A percentile compares a stretch with the other conserved stretches of the same genome.
These are phyloP conservation scores for Tetraneura akinire DNA, from an alignment of 1,140 invertebrate genomes.

Conservation along the genomic window DNA sequence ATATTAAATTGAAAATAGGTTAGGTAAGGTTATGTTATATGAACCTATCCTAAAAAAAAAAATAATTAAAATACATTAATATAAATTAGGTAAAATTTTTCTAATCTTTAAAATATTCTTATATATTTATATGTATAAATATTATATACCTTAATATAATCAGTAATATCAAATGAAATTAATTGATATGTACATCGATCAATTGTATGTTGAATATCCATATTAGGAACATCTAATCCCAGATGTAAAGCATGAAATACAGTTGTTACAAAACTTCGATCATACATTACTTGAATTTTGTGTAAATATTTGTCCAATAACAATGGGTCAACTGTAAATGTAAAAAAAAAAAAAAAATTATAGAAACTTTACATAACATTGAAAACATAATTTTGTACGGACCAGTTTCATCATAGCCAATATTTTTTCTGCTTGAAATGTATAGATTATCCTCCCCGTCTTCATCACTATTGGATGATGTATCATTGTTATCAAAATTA, in stretches of 20 bases:
- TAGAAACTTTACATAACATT: not conserved
- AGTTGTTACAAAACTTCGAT: conserved; percentile 70
- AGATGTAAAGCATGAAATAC: conserved; percentile 68
- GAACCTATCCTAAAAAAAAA: too few species aligned
- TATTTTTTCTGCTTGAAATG: not conserved
- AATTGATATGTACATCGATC: conserved; percentile 73
- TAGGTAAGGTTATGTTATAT: too few species aligned
- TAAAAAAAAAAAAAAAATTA: not conserved
- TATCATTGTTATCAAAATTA: not conserved
- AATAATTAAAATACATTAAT: too few species aligned
- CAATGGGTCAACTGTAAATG: conserved; percentile 42
- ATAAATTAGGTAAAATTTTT: too few species aligned
- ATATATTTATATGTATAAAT: too few species aligned
- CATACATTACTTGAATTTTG: conserved; percentile 65
- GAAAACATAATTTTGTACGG: not conserved
- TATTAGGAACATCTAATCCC: conserved; percentile 64
- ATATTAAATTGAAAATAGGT: too few species aligned
- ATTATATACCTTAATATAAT: conserved; percentile 65
- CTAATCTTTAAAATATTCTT: too few species aligned
- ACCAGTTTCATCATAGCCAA: not conserved
- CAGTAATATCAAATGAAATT: conserved; percentile 73
- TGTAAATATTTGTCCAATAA: conserved; percentile 67
- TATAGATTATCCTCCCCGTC: not conserved
- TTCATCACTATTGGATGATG: not conserved
- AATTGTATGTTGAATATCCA: conserved; percentile 74